Evolutionary conservation across 2,113 vertebrate species (phyloP).

Genomic region (Pygoscelis antarcticus): DNA sequence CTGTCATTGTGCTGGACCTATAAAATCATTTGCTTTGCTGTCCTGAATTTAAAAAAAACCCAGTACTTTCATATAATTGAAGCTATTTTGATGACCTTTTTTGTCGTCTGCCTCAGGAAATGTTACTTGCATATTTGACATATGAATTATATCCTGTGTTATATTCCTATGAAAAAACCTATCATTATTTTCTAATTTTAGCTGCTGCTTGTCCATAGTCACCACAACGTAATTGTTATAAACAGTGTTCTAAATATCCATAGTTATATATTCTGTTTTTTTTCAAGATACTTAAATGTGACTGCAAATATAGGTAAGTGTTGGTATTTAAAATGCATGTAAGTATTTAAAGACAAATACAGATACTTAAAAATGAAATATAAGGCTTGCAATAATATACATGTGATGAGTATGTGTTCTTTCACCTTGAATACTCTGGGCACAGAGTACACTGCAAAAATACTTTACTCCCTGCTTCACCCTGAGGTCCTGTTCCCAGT

Average conservation of each 20-base stretch:
- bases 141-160: background rate
- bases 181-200: constrained; percentile 7
- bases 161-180: background rate
- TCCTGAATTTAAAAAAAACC: background rate
- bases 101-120: background rate
- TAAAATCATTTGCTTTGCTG: background rate
- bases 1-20: background rate
- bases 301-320: background rate
- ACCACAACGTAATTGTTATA: background rate
- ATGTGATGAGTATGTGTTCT: background rate
- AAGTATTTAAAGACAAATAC: background rate
- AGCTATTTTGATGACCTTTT: background rate
- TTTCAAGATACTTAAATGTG: background rate
- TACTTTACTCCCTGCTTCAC: background rate
- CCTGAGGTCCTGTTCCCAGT: background rate
- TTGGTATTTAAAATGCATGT: background rate
- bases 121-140: background rate
- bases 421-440: background rate
- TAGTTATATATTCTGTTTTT: background rate
- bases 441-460: background rate
- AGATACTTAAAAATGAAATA: background rate
- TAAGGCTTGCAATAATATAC: background rate
- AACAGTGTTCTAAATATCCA: background rate
- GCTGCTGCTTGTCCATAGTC: background rate
- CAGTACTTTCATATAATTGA: background rate